Percentiles rank a stretch among this genome's conserved stretches.
These are phyloP conservation scores for Charadrius vociferus DNA, from an alignment of 2,113 vertebrate genomes.

Conservation along the genomic window DNA sequence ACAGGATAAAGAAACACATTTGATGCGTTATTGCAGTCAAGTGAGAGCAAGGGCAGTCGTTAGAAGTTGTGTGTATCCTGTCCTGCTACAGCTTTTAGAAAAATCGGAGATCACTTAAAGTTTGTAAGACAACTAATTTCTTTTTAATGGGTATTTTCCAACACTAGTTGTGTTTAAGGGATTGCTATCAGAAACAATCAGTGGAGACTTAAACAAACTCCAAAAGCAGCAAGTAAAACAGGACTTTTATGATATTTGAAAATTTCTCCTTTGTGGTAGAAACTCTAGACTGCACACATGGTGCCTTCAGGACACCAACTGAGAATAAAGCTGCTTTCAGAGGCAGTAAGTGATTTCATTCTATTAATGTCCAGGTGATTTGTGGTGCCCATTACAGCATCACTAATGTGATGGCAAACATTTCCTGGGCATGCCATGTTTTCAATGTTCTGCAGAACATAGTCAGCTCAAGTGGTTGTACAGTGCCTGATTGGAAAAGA, in stretches of 20 bases:
- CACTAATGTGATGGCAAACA: constrained; percentile 74
- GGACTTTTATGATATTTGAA: constrained; percentile 46
- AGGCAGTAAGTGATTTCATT: constrained; percentile 74
- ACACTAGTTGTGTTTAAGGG: constrained; percentile 3
- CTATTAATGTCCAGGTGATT: constrained; percentile 77
- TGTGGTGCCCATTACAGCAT: constrained; percentile 77
- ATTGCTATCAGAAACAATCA: constrained; percentile 47
- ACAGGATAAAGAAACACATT: constrained; percentile 65
- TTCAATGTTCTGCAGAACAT: constrained; percentile 56
- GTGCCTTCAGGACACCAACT: constrained; percentile 70
- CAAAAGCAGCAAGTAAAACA: constrained; percentile 15
- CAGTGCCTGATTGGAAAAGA: constrained; percentile 64
- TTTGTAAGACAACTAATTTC: constrained; percentile 7
- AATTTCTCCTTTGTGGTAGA: constrained; percentile 43
- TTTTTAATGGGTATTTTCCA: constrained; percentile 1
- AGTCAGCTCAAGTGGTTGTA: constrained; percentile 52
- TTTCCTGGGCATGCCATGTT: constrained; percentile 70
- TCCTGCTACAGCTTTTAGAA: constrained; percentile 37
- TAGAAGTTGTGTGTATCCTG: constrained; percentile 64
- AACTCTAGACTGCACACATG: constrained; percentile 55
- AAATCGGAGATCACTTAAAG: constrained; percentile 44
- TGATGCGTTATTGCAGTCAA: constrained; percentile 64
- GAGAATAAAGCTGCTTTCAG: constrained; percentile 76
- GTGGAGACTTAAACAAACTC: background rate
- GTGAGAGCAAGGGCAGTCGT: constrained; percentile 64